Base-by-base conservation (phyloP, 1,140 invertebrate genomes). In the Lepidurus packardi region DNA sequence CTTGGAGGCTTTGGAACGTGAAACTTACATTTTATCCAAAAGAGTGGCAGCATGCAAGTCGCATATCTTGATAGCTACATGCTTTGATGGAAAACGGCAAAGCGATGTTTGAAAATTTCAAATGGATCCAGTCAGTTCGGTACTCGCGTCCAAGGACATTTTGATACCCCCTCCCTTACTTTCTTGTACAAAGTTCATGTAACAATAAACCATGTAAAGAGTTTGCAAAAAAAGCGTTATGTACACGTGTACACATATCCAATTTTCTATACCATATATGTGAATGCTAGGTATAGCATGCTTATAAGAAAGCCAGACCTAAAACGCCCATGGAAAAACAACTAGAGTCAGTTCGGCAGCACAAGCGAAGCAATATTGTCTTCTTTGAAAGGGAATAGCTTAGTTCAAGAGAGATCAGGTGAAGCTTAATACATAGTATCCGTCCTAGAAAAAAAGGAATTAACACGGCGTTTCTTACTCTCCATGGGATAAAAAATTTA, bases 21-120 rank as follows among this genome's bases (percentile, higher is more conserved):
- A 89, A 80, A 89, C 88, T 1, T 82, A 83, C 43, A 89, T 89
- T 77, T 82, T 89, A 45, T 84, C 87, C 77, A 89, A 89, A 79
- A 82, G 88, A 74, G 88, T 89, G 10, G 86, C 86, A 75, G 88
- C 88, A 13, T 89, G 88, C 81, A 87, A 88, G 80, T 88, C 88
- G 78, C 87, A 87, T 79, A 84, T 89, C 21, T 84, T 88, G 43
- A 81, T 89, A 75, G 86, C 87, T 74, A 89, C 88, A 21, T 88
- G 86, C 81, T 89, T 89, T 82, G 87, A 88, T 78, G 74, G 78
- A 10, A 74, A 65, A 16, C 53, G 21, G 13, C 53, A 65, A 65
- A 65, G 16, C 21, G 53, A 65, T 65, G 53, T 65, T 16, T 65
- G 53, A 65, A 65, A n/a, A n/a, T 65, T 21, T 65, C 53, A n/a